Conservation (phyloP, 2,888 invertebrate genomes). For the Microchrysa polita region DNA sequence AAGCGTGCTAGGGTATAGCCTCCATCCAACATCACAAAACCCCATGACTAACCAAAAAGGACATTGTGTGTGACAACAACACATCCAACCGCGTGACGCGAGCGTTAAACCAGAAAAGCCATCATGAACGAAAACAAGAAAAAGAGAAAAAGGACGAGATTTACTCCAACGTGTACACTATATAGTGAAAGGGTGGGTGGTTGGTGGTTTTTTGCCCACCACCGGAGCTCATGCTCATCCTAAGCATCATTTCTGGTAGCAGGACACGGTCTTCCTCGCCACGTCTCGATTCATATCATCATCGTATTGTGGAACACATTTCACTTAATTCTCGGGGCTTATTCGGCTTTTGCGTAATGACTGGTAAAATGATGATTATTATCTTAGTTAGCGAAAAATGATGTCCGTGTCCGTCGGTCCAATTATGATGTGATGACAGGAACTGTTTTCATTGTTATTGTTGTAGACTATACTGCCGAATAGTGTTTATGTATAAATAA, state of each 20-base stretch:
- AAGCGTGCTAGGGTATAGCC: not conserved
- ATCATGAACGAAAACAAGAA: slow-evolving; percentile 20
- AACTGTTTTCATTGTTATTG: slow-evolving; percentile 26
- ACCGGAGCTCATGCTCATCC: not conserved
- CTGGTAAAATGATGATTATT: slow-evolving; percentile 42
- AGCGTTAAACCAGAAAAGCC: slow-evolving; percentile 31
- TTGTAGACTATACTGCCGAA: not conserved
- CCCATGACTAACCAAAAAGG: not conserved
- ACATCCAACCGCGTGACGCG: not conserved
- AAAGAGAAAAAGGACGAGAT: slow-evolving; percentile 29
- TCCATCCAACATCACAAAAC: not conserved
- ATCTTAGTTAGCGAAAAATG: slow-evolving; percentile 33
- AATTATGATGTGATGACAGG: slow-evolving; percentile 26
- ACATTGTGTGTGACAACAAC: slow-evolving; percentile 1
- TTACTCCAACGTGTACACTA: slow-evolving; percentile 3
- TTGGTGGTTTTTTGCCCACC: not conserved
- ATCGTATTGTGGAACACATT: not conserved
- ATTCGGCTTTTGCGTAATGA: slow-evolving; percentile 43
- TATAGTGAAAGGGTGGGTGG: too few species aligned
- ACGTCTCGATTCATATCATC: not conserved
- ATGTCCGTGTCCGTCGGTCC: not conserved
- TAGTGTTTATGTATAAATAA: not conserved
- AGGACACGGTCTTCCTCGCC: too few species aligned
- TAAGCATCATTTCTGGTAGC: too few species aligned
- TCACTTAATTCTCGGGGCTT: slow-evolving; percentile 32